Evolutionary conservation across 2,113 vertebrate genomes (phyloP), one percentile per base, ranked within the genome.

Genomic region (Microtus pennsylvanicus): DNA sequence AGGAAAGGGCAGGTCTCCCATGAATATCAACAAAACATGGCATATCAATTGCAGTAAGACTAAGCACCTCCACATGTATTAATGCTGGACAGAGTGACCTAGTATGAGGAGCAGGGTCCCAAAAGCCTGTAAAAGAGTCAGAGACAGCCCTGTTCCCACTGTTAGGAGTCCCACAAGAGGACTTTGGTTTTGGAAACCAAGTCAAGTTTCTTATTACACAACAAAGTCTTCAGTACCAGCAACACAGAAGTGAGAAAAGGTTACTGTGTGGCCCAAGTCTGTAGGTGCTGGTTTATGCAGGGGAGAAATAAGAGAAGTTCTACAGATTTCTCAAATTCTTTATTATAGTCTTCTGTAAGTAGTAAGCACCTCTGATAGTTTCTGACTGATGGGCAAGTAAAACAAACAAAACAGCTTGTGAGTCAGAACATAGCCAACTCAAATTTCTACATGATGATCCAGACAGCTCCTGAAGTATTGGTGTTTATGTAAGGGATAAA

Each of bases 141-240:
- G 33, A 70, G 69, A 70, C 33, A 70, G 30, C 7, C 33, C 33
- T 70, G 35, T n/a, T 72, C 16, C 16, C 69, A 72, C 69, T 72
- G 69, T 70, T 70, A 70, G 33, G 69, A 35, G 33, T 70, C 35
- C 6, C 69, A n/a, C 69, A 72, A 72, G 35, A 72, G 33, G 69
- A 72, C 28, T n/a, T 38, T 78, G 89, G 93, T 81, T 92, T 38
- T 24, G 91, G 55, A 90, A 94, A 91, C 69, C 65, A 93, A 80
- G 47, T 91, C 24, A 55, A 92, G 42, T 72, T 93, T 94, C 77
- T 89, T 91, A 33, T 16, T 91, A 67, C 4, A 89, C 90, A 13
- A 74, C 58, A 70, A 97, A 86, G 72, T 67, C 22, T 83, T 92
- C 33, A 87, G 87, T 82, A 14, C 58, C 86, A 89, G 24, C 94